A percentile compares a stretch with the other conserved stretches of the same genome.
These are phyloP conservation scores for Coleophora flavipennella DNA, from an alignment of 2,888 invertebrate species.

Conservation along the genomic window DNA sequence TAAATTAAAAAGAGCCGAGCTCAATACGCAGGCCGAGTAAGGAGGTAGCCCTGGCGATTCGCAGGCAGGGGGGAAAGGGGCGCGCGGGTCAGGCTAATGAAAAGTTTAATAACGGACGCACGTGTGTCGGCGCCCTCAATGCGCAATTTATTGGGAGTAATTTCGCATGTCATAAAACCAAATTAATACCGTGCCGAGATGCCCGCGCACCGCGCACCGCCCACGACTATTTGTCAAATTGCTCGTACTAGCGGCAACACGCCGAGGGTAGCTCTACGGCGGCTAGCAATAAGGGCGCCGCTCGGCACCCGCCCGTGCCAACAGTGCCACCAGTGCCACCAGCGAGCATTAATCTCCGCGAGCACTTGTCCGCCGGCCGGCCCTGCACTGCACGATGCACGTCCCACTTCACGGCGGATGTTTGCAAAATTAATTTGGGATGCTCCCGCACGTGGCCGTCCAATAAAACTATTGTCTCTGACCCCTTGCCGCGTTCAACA, in stretches of 20 bases:
- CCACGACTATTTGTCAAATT: constrained; percentile 24
- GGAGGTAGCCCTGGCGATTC: neutral
- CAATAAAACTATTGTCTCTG: too few species aligned
- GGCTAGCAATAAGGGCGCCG: too few species aligned
- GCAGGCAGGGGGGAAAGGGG: too few species aligned
- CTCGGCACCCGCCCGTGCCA: too few species aligned
- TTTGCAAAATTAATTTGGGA: constrained; percentile 17
- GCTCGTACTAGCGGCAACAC: constrained; percentile 12
- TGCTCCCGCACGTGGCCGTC: constrained; percentile 20
- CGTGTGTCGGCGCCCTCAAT: constrained; percentile 46
- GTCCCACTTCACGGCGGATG: constrained; percentile 1
- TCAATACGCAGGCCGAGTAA: too few species aligned
- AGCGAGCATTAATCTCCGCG: constrained; percentile 18
- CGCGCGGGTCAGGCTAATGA: constrained; percentile 40
- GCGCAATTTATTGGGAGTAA: constrained; percentile 64
- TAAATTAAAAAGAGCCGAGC: too few species aligned
- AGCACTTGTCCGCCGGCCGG: constrained; percentile 19
- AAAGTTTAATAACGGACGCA: constrained; percentile 64
- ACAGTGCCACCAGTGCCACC: too few species aligned
- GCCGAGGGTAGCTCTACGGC: too few species aligned
- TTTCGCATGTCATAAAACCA: constrained; percentile 70
- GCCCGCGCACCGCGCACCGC: constrained; percentile 8
- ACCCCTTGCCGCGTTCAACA: too few species aligned
- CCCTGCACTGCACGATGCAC: too few species aligned
- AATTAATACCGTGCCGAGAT: constrained; percentile 49